These are phyloP conservation scores for Bufo gargarizans DNA, from an alignment of 2,113 vertebrate species.

Conservation along the genomic window DNA sequence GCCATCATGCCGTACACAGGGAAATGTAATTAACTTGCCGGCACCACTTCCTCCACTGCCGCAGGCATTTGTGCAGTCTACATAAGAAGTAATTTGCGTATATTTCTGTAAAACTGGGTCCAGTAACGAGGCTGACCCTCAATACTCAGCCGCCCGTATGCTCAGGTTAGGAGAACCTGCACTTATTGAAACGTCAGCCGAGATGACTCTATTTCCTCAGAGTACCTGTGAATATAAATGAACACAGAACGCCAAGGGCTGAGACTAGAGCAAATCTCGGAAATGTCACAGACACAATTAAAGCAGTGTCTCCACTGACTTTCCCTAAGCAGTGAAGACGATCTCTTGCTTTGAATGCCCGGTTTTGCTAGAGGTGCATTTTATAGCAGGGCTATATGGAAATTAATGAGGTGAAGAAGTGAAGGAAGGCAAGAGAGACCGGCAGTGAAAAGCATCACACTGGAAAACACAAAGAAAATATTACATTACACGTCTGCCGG, in stretches of 20 bases:
- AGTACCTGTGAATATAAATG: slow-evolving; percentile 50
- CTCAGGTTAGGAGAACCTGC: slow-evolving; percentile 14
- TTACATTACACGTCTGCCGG: not conserved
- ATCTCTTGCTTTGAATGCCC: slow-evolving; percentile 1
- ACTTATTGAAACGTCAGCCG: slow-evolving; percentile 40
- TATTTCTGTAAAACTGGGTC: not conserved
- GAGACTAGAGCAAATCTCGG: slow-evolving; percentile 22
- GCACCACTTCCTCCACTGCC: not conserved
- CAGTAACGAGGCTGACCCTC: not conserved
- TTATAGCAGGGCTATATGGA: slow-evolving; percentile 19
- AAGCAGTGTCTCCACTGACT: slow-evolving; percentile 13
- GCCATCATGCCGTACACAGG: not conserved
- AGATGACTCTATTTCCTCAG: slow-evolving; percentile 37
- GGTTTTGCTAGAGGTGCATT: slow-evolving; percentile 4
- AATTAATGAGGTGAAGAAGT: slow-evolving; percentile 26
- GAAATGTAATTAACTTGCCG: slow-evolving; percentile 9
- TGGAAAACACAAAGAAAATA: not conserved
- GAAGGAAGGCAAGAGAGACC: not conserved
- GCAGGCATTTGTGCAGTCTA: not conserved
- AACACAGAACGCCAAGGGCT: slow-evolving; percentile 46
- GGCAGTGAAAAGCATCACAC: not conserved
- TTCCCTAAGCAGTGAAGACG: not conserved
- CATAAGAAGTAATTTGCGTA: slow-evolving; percentile 18
- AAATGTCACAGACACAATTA: slow-evolving; percentile 50
- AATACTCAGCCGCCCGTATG: not conserved